Percentiles rank a stretch among this genome's conserved stretches.
Evolutionary conservation across 2,888 invertebrate species (phyloP).

Genomic region (Biston stratarius): DNA sequence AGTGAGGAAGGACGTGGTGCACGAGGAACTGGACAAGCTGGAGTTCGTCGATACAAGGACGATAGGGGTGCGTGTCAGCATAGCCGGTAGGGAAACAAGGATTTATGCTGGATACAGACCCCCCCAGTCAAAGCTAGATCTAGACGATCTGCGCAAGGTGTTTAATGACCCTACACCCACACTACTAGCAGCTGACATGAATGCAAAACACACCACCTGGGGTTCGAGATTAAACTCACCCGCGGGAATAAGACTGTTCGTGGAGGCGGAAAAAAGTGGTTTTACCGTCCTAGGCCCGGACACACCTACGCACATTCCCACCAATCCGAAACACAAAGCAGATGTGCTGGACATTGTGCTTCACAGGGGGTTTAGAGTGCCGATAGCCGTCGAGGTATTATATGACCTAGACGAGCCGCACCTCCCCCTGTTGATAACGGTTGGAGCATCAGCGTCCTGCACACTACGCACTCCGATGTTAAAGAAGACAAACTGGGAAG

Average conservation of each 20-base stretch:
- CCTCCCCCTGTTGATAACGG: slow-evolving; percentile 5
- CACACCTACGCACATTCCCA: too few relatives aligned
- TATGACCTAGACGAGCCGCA: slow-evolving; percentile 10
- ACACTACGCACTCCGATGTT: neutral
- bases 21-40: slow-evolving; percentile 6
- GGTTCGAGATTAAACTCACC: too few relatives aligned
- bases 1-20: slow-evolving; percentile 14
- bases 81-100: neutral
- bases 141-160: neutral
- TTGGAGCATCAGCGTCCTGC: neutral
- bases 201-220: too few relatives aligned
- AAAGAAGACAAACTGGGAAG: neutral
- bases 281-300: too few relatives aligned
- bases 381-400: neutral
- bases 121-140: too few relatives aligned
- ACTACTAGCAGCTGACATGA: neutral
- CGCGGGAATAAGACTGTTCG: too few relatives aligned
- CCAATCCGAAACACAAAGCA: too few relatives aligned
- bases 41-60: neutral
- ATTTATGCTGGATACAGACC: slow-evolving; percentile 17
- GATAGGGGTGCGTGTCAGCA: neutral
- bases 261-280: too few relatives aligned
- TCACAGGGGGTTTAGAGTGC: too few relatives aligned
- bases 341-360: too few relatives aligned
- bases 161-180: neutral